phyloP scores from a whole-genome alignment of 2,888 invertebrate species.

The Cheilosia grossa region DNA sequence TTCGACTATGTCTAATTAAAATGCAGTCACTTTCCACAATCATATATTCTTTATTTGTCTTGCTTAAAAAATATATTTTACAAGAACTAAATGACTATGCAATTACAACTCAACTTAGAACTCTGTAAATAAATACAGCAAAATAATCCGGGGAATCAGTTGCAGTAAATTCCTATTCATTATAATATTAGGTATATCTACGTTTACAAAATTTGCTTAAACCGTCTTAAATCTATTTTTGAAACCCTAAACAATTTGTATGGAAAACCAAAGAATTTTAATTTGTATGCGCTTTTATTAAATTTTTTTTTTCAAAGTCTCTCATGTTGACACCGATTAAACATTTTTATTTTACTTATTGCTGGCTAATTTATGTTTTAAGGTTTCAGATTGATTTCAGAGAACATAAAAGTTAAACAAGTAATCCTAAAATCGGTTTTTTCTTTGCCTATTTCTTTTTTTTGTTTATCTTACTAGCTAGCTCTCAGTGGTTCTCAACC shows the following conservation, averaged over 20 bases:
- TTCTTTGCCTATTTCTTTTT: not conserved
- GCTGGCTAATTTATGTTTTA: conserved; percentile 49
- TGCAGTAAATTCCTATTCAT: conserved; percentile 19
- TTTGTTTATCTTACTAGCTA: not conserved
- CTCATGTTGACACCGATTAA: conserved; percentile 33
- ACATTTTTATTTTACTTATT: conserved; percentile 19
- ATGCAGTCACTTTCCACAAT: conserved; percentile 23
- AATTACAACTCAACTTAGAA: conserved; percentile 6
- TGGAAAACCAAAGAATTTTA: not conserved
- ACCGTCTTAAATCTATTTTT: conserved; percentile 41
- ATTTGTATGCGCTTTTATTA: not conserved
- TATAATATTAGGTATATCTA: conserved; percentile 14
- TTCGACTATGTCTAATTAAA: not conserved
- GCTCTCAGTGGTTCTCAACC: conserved; percentile 27
- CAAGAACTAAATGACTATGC: conserved; percentile 34
- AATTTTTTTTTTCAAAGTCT: conserved; percentile 6
- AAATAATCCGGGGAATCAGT: conserved; percentile 33
- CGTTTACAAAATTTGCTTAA: conserved; percentile 53
- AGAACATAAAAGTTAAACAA: conserved; percentile 5
- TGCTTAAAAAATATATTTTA: conserved; percentile 48
- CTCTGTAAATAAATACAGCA: conserved; percentile 34
- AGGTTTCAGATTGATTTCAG: not conserved
- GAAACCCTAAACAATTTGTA: conserved; percentile 57
- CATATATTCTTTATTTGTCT: conserved; percentile 55
- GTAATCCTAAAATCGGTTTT: not conserved